Percentiles rank a stretch among this genome's conserved stretches.
Conservation (phyloP, 1,140 invertebrate genomes). For the Harpegnathos saltator region DNA sequence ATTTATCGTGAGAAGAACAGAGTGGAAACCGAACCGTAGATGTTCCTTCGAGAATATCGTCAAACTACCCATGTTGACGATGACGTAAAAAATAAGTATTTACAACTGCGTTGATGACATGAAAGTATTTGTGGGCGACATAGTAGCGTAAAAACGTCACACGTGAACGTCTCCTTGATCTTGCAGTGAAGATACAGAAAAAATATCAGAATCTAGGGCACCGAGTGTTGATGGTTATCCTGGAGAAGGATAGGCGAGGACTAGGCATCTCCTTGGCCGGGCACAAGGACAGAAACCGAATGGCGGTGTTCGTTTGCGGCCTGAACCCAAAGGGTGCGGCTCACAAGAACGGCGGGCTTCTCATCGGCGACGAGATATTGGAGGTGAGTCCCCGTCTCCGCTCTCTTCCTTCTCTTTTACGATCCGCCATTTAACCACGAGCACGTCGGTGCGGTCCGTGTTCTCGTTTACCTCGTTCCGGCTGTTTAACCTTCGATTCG, state of each 20-base stretch:
- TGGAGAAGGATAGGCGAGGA: conserved; percentile 89
- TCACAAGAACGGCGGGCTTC: conserved; percentile 90
- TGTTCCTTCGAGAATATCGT: too few species aligned
- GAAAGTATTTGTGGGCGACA: background rate
- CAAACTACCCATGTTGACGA: too few species aligned
- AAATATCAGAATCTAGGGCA: conserved; percentile 94
- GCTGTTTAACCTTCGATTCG: conserved; percentile 52
- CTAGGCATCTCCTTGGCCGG: conserved; percentile 97
- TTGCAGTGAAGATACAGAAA: conserved; percentile 95
- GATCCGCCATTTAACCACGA: conserved; percentile 33
- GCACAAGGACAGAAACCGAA: conserved; percentile 96
- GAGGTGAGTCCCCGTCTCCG: conserved; percentile 89
- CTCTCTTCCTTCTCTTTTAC: background rate
- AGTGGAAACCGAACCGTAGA: background rate
- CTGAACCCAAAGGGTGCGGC: conserved; percentile 95
- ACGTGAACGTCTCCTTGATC: background rate
- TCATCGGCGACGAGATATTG: conserved; percentile 97
- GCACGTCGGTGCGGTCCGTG: background rate
- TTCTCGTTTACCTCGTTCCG: background rate
- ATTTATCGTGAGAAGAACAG: too few species aligned
- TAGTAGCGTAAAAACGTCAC: too few species aligned
- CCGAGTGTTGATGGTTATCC: conserved; percentile 89
- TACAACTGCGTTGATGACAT: background rate
- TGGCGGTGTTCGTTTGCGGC: conserved; percentile 98
- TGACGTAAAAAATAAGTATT: background rate